Conservation (phyloP, 2,797 vertebrate species). For the Gymnoscopelus microlampas region DNA sequence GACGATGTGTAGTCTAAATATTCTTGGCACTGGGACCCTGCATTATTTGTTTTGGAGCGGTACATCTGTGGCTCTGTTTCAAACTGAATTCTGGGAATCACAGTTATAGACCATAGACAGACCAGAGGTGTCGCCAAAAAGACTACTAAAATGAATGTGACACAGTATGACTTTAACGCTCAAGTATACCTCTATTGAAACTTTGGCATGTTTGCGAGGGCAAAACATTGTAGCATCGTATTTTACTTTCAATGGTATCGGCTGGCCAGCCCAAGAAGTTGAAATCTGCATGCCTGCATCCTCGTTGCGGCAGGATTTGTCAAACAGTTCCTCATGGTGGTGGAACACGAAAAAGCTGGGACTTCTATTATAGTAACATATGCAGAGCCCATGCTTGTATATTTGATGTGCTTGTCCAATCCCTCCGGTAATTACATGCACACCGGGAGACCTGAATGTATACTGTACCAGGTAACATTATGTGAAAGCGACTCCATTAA, state of each 20-base stretch:
- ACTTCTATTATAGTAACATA: slow-evolving; percentile 8
- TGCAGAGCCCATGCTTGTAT: slow-evolving; percentile 23
- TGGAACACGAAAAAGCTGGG: neutral
- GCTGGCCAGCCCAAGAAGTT: neutral
- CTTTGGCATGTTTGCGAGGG: no score
- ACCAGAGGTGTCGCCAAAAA: no score
- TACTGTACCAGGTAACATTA: slow-evolving; percentile 31
- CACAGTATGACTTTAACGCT: no score
- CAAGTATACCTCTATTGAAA: no score
- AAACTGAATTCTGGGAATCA: no score
- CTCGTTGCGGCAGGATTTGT: slow-evolving; percentile 8
- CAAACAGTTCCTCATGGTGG: neutral
- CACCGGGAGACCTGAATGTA: slow-evolving; percentile 5
- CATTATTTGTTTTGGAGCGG: no score
- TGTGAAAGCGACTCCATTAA: slow-evolving; percentile 30
- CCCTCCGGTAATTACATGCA: neutral
- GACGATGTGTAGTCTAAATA: slow-evolving; percentile 52
- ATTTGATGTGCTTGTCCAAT: slow-evolving; percentile 43
- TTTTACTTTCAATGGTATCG: no score
- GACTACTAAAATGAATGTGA: no score
- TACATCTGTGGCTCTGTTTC: no score
- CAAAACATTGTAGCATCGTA: no score
- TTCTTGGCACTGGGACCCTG: no score
- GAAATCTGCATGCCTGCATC: neutral
- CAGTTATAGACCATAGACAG: no score